These are phyloP conservation scores for Vanessa cardui DNA, from an alignment of 2,888 invertebrate genomes.

Conservation along the genomic window DNA sequence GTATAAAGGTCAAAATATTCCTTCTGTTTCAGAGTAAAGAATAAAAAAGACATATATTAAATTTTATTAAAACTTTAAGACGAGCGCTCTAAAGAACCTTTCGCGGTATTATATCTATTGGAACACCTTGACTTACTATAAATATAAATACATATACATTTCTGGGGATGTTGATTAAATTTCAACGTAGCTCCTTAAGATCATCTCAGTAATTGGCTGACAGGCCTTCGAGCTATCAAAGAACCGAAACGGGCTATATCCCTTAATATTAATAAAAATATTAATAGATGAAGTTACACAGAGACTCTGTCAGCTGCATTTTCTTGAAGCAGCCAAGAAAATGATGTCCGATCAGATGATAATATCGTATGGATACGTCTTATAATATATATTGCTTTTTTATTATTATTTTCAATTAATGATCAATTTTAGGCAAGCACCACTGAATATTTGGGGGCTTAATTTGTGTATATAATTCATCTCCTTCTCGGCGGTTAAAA, in stretches of 20 bases:
- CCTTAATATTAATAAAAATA: slow-evolving; percentile 76
- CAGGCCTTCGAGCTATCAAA: slow-evolving; percentile 64
- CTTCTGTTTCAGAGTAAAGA: too few relatives aligned
- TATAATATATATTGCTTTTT: not conserved
- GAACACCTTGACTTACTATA: too few relatives aligned
- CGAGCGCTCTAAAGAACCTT: too few relatives aligned
- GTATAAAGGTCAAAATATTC: too few relatives aligned
- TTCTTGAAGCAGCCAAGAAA: slow-evolving; percentile 80
- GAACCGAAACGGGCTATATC: slow-evolving; percentile 57
- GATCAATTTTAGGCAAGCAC: too few relatives aligned
- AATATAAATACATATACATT: not conserved
- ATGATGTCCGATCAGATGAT: slow-evolving; percentile 70
- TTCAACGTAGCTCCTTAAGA: slow-evolving; percentile 32
- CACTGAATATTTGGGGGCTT: too few relatives aligned
- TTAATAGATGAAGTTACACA: slow-evolving; percentile 76
- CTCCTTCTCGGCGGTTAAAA: too few relatives aligned
- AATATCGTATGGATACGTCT: slow-evolving; percentile 51
- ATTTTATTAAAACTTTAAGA: too few relatives aligned
- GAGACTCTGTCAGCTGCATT: slow-evolving; percentile 78
- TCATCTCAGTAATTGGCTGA: slow-evolving; percentile 52
- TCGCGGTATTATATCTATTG: too few relatives aligned
- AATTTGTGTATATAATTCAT: too few relatives aligned
- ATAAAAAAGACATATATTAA: too few relatives aligned
- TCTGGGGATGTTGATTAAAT: slow-evolving; percentile 33
- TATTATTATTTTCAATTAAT: not conserved